A percentile compares a stretch with the other conserved stretches of the same genome.
phyloP scores from a whole-genome alignment of 1,140 invertebrate species.

The Diplogasteroides magnus region DNA sequence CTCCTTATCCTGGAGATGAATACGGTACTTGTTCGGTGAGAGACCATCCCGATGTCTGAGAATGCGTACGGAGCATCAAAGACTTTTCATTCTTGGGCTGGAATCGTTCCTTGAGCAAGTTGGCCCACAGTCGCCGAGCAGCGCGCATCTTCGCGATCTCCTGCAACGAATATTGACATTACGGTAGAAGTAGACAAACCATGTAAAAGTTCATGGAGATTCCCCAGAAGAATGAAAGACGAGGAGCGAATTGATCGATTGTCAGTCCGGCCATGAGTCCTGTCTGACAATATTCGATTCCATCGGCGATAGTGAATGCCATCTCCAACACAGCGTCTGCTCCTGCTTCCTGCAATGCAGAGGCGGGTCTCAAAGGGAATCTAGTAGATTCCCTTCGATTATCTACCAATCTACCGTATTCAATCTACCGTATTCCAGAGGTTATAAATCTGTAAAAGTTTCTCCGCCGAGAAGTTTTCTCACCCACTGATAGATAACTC shows the following conservation, averaged over 20 bases:
- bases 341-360: conserved; percentile 62
- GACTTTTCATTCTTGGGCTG: conserved; percentile 64
- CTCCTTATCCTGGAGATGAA: too few species aligned
- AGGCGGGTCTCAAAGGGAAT: too few species aligned
- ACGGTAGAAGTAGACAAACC: too few species aligned
- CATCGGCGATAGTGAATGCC: conserved; percentile 68
- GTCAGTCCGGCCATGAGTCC: conserved; percentile 63
- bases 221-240: conserved; percentile 68
- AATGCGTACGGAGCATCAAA: conserved; percentile 63
- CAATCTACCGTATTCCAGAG: too few species aligned
- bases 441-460: too few species aligned
- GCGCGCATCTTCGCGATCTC: conserved; percentile 68
- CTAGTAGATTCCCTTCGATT: too few species aligned
- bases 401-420: too few species aligned
- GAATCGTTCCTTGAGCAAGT: conserved; percentile 64
- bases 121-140: conserved; percentile 64
- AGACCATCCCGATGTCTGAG: conserved; percentile 68
- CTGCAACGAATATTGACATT: conserved; percentile 51
- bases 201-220: conserved; percentile 70
- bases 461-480: too few species aligned
- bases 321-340: conserved; percentile 66
- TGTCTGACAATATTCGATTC: conserved; percentile 64
- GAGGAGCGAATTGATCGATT: conserved; percentile 66
- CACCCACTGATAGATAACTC: too few species aligned
- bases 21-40: conserved; percentile 63